Conservation (phyloP, 2,888 invertebrate genomes). For the Polyploca ridens region DNA sequence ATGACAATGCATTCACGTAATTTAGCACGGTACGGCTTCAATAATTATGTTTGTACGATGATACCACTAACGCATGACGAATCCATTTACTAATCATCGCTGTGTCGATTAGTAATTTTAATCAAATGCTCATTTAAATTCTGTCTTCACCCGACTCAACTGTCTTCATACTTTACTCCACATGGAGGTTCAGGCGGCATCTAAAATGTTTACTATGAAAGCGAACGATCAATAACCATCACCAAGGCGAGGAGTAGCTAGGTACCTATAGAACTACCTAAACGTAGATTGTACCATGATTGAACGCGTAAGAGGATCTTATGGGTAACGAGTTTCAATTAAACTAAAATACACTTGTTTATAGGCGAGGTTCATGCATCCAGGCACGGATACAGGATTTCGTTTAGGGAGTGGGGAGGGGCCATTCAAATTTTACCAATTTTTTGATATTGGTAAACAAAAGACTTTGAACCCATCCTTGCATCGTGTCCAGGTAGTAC, state of each 20-base stretch:
- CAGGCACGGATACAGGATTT: too few species aligned
- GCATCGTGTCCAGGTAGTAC: too few species aligned
- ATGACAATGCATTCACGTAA: too few species aligned
- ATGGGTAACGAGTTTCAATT: too few species aligned
- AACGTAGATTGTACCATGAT: not conserved
- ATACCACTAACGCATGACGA: not conserved
- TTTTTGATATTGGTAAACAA: too few species aligned
- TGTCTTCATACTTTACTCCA: not conserved
- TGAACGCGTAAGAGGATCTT: not conserved
- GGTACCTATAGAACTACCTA: not conserved
- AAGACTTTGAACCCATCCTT: too few species aligned
- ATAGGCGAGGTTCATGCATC: too few species aligned
- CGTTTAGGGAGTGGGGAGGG: too few species aligned
- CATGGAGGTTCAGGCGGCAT: not conserved
- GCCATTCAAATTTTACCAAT: too few species aligned
- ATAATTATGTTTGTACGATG: too few species aligned
- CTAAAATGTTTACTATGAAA: constrained; percentile 25
- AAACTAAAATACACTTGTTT: too few species aligned
- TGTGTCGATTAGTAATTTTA: not conserved
- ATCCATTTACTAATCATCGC: not conserved
- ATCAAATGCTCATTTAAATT: not conserved
- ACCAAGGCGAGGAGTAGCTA: not conserved
- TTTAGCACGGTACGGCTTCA: too few species aligned
- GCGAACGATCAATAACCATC: constrained; percentile 28
- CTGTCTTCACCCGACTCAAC: not conserved